Evolutionary conservation across 2,797 vertebrate genomes (phyloP).

Genomic region (Etheostoma nigrum): DNA sequence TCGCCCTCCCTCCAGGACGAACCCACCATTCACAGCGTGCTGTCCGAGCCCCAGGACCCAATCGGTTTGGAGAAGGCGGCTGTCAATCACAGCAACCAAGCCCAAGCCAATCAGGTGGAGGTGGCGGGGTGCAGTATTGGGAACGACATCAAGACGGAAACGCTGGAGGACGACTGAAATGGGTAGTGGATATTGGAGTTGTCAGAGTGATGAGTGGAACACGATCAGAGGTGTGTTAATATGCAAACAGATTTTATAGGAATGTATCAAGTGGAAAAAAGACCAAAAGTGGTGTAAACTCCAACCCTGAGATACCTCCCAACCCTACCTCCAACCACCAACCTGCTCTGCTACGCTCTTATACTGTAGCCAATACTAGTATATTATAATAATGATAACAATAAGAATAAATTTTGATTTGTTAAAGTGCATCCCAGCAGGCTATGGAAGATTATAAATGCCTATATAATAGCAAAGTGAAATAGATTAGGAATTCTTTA

Average conservation of each 20-base stretch:
- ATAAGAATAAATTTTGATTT: conserved; percentile 42
- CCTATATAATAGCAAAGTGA: conserved; percentile 14
- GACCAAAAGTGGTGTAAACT: conserved; percentile 83
- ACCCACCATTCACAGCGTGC: conserved; percentile 87
- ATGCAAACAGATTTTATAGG: conserved; percentile 79
- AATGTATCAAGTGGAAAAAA: conserved; percentile 68
- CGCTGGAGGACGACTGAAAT: conserved; percentile 95
- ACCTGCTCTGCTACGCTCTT: conserved; percentile 76
- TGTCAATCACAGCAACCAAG: conserved; percentile 91
- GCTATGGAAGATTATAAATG: conserved; percentile 49
- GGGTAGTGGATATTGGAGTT: conserved; percentile 4
- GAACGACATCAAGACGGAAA: conserved; percentile 95
- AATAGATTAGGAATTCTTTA: not conserved
- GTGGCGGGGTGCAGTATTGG: conserved; percentile 49
- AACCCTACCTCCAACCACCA: conserved; percentile 80
- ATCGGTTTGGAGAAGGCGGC: conserved; percentile 93
- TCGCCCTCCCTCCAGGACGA: conserved; percentile 90
- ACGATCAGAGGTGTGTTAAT: conserved; percentile 73
- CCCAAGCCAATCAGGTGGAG: conserved; percentile 86
- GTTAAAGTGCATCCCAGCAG: conserved; percentile 47
- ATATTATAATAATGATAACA: conserved; percentile 47
- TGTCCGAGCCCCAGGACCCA: conserved; percentile 91
- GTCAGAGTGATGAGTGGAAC: conserved; percentile 44
- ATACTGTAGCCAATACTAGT: conserved; percentile 57
- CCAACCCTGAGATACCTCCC: conserved; percentile 79